Conservation (phyloP, 2,113 vertebrate species). For the Microtus oregoni region DNA sequence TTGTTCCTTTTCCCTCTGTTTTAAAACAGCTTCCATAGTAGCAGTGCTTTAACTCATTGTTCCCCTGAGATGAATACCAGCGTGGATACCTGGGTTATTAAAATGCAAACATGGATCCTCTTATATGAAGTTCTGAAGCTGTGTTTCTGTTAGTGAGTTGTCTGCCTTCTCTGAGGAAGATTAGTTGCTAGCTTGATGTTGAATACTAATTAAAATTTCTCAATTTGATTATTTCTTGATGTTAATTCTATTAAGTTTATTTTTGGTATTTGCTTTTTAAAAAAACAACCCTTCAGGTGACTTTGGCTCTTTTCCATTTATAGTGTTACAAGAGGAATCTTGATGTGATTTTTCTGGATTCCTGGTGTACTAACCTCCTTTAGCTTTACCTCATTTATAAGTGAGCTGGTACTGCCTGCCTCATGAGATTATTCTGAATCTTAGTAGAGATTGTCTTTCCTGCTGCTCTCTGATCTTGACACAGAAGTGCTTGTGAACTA, state of each 20-base stretch:
- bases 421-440: neutral
- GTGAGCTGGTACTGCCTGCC: neutral
- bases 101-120: neutral
- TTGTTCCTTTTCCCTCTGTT: neutral
- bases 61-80: neutral
- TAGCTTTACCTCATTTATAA: conserved; percentile 27
- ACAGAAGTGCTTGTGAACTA: neutral
- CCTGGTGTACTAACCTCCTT: neutral
- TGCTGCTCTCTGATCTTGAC: neutral
- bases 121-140: neutral
- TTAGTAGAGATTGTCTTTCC: neutral
- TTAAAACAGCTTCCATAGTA: conserved; percentile 37
- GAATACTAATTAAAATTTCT: neutral
- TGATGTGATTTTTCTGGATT: conserved; percentile 1
- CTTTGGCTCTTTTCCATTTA: conserved; percentile 25
- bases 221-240: neutral
- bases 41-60: conserved; percentile 20
- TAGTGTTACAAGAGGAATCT: neutral
- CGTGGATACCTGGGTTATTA: conserved; percentile 22
- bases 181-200: neutral
- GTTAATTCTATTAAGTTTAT: conserved; percentile 32
- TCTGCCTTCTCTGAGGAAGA: neutral
- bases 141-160: neutral
- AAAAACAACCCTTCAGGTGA: neutral
- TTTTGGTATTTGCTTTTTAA: neutral